phyloP scores from a whole-genome alignment of 2,797 vertebrate genomes.

The Schizothorax lantsangensis region DNA sequence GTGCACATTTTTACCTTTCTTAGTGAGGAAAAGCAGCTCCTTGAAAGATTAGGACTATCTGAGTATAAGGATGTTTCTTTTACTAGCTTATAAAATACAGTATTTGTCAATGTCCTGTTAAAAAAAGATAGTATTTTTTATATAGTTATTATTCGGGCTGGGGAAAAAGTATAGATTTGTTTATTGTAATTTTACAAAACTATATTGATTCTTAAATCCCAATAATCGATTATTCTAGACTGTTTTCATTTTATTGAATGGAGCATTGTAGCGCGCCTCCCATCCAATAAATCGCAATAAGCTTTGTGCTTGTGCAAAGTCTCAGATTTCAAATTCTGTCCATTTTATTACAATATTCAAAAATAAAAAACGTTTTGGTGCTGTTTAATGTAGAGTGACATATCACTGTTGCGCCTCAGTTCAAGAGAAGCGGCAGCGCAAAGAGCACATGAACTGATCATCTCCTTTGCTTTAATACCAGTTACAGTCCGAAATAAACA shows the following conservation, averaged over 20 bases:
- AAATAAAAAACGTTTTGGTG: too few relatives aligned
- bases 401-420: too few relatives aligned
- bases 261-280: too few relatives aligned
- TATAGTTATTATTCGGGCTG: neutral
- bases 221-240: neutral
- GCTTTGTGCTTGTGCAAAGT: too few relatives aligned
- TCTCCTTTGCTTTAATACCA: too few relatives aligned
- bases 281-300: too few relatives aligned
- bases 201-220: neutral
- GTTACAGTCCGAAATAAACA: too few relatives aligned
- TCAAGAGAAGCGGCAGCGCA: too few relatives aligned
- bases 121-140: neutral
- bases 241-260: neutral
- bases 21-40: neutral
- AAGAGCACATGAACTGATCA: too few relatives aligned
- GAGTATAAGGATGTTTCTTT: neutral
- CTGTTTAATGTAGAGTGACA: too few relatives aligned
- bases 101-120: neutral
- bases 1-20: neutral
- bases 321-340: too few relatives aligned
- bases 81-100: neutral
- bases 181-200: neutral
- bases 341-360: too few relatives aligned
- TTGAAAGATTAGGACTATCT: neutral
- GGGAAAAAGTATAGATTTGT: neutral